These are phyloP conservation scores for Hoplodrina blanda DNA, from an alignment of 2,888 invertebrate species.

Conservation along the genomic window DNA sequence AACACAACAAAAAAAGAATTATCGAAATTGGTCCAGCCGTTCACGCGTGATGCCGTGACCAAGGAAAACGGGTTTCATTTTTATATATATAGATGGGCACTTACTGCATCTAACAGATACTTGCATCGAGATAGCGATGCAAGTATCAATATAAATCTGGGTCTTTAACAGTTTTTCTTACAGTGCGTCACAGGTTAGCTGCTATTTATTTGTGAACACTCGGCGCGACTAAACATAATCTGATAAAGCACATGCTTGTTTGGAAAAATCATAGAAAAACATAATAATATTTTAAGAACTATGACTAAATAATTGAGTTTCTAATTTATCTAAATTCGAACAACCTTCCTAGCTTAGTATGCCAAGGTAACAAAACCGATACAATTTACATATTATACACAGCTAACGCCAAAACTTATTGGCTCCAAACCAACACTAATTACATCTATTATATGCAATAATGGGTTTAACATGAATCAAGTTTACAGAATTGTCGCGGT, in stretches of 20 bases:
- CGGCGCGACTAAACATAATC: neutral
- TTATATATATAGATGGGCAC: no score
- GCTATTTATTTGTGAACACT: neutral
- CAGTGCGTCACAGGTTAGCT: no score
- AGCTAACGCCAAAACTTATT: neutral
- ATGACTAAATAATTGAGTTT: conserved; percentile 14
- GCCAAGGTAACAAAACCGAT: conserved; percentile 22
- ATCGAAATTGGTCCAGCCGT: no score
- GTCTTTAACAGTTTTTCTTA: neutral
- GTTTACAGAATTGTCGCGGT: conserved; percentile 29
- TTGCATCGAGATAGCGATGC: neutral
- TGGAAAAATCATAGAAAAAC: neutral
- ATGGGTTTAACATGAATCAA: conserved; percentile 26
- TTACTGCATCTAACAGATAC: neutral
- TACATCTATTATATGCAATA: conserved; percentile 24
- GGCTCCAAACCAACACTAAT: conserved; percentile 13
- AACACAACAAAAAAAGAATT: no score
- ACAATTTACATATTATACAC: conserved; percentile 8
- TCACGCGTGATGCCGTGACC: no score
- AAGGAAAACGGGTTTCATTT: no score
- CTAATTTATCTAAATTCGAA: conserved; percentile 13
- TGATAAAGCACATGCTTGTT: neutral
- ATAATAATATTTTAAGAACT: neutral
- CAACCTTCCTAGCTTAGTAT: conserved; percentile 14
- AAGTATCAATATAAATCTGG: neutral